phyloP scores from a whole-genome alignment of 2,888 invertebrate species.

The Abrostola triplasia region DNA sequence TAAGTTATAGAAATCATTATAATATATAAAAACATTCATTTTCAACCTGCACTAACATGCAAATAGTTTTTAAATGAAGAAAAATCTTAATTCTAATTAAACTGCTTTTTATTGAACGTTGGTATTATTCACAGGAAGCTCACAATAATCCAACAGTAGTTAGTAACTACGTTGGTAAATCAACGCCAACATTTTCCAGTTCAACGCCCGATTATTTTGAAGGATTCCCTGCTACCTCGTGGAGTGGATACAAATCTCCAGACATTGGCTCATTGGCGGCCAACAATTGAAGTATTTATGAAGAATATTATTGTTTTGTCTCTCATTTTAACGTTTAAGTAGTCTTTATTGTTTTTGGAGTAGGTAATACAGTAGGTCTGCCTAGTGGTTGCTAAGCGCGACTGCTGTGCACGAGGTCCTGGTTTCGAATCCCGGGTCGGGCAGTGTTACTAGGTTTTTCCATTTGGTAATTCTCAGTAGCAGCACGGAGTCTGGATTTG shows the following conservation, averaged over 20 bases:
- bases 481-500: no score
- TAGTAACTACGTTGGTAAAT: not conserved
- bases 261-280: not conserved
- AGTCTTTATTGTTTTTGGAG: no score
- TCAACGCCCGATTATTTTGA: conserved; percentile 1
- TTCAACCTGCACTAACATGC: not conserved
- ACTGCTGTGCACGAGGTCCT: no score
- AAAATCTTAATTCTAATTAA: no score
- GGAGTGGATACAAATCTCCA: conserved; percentile 2
- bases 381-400: no score
- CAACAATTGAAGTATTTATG: not conserved
- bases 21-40: no score
- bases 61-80: not conserved
- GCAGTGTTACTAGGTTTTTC: no score
- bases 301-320: not conserved
- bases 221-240: not conserved
- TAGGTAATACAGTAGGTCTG: no score
- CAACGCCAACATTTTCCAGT: conserved; percentile 14
- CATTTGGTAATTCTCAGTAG: no score
- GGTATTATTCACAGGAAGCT: not conserved
- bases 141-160: not conserved
- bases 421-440: no score
- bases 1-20: no score
- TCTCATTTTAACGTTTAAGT: not conserved
- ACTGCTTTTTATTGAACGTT: no score